Conservation (phyloP, 2,113 vertebrate species). For the Dicaeum eximium region DNA sequence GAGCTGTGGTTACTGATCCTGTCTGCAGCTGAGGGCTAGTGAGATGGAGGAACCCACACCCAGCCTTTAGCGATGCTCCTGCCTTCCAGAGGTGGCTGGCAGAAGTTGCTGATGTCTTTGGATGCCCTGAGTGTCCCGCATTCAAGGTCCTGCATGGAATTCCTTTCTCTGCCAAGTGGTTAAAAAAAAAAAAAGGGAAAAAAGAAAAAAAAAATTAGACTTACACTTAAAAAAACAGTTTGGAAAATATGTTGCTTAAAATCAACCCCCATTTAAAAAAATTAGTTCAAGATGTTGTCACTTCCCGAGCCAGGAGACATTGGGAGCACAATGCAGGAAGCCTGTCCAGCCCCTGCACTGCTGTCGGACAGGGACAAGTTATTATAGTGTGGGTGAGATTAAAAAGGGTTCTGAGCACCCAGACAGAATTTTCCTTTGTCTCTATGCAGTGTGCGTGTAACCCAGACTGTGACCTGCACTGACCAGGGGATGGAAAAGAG, state of each 20-base stretch:
- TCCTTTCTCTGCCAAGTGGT: not conserved
- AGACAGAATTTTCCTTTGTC: constrained; percentile 7
- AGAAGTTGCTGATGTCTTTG: constrained; percentile 41
- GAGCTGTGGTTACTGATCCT: constrained; percentile 10
- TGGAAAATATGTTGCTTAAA: constrained; percentile 52
- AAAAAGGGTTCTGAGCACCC: constrained; percentile 15
- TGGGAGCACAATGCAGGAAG: constrained; percentile 30
- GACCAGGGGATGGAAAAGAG: not conserved
- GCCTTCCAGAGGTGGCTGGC: constrained; percentile 27
- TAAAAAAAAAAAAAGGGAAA: not conserved
- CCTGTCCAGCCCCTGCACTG: not conserved
- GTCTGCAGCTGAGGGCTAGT: not conserved
- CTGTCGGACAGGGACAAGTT: not conserved
- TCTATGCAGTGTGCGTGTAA: not conserved
- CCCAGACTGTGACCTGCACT: not conserved
- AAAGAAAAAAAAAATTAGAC: not conserved
- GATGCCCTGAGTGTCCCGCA: not conserved
- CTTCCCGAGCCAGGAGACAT: constrained; percentile 27
- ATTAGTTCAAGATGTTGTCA: constrained; percentile 65
- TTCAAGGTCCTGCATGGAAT: not conserved
- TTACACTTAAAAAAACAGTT: not conserved
- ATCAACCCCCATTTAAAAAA: constrained; percentile 44
- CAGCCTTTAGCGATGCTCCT: not conserved
- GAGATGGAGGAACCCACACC: not conserved
- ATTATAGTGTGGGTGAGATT: not conserved